These are phyloP conservation scores for Poeciliopsis presidionis DNA, from an alignment of 2,797 vertebrate genomes.

Conservation along the genomic window DNA sequence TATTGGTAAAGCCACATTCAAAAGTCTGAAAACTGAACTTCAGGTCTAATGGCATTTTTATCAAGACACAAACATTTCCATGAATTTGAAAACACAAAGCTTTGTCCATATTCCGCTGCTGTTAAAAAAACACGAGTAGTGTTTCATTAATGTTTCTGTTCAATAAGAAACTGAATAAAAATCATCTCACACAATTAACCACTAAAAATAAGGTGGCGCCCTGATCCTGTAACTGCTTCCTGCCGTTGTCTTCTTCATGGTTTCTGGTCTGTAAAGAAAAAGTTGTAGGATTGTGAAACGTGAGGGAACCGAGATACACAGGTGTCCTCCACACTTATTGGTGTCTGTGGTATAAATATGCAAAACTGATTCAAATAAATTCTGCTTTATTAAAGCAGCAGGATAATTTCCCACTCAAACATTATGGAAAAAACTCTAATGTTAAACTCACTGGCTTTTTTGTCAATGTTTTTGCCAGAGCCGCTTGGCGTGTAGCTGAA, in stretches of 20 bases:
- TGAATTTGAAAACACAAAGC: not conserved
- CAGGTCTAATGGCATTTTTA: not conserved
- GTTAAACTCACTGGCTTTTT: not conserved
- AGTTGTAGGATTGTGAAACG: too few relatives aligned
- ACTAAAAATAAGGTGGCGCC: too few relatives aligned
- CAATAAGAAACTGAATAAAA: too few relatives aligned
- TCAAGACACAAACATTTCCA: not conserved
- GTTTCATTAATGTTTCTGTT: not conserved
- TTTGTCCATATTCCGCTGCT: too few relatives aligned
- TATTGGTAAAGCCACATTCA: not conserved
- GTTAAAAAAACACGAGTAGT: not conserved
- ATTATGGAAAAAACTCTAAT: not conserved
- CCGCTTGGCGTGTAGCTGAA: not conserved
- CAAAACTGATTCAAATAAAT: not conserved
- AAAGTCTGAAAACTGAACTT: not conserved
- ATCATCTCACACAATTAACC: too few relatives aligned
- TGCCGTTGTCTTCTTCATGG: too few relatives aligned
- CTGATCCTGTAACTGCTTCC: too few relatives aligned
- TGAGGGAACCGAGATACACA: not conserved
- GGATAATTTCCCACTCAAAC: not conserved
- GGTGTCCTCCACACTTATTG: not conserved
- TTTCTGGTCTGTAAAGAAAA: not conserved
- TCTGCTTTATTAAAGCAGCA: not conserved
- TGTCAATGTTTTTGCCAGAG: not conserved
- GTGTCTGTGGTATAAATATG: not conserved